Evolutionary conservation across 1,140 invertebrate species (phyloP), one percentile per base, ranked within the genome.

Genomic region (Leptinotarsa texana): DNA sequence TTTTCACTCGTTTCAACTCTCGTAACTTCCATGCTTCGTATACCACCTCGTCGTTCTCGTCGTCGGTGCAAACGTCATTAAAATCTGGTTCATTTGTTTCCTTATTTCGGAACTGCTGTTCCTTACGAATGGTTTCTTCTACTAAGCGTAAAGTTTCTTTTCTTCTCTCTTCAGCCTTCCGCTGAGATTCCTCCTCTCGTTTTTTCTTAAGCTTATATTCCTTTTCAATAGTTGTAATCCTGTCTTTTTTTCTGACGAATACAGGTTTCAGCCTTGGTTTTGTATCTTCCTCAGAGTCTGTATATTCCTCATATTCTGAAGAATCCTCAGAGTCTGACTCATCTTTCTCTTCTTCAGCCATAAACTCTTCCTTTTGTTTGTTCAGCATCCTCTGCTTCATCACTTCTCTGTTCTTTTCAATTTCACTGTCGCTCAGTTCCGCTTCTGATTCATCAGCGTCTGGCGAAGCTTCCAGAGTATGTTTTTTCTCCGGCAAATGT

Each of bases 11-110:
- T 84, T 97, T 98, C 80, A 99, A 88, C 88, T 99, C 98, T 33
- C 98, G 88, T 5, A 98, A 82, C 87, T 99, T 99, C 98, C 98
- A 99, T 0, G 94, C 91, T 86, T 99, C 98, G 84, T 99, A 99
- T 82, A 97, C 97, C 8, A 98, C 91, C 85, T 99, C 98, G 83
- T 98, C 96, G 85, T 98, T 97, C 84, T 99, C 98, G 87, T 99
- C 98, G 84, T 98, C 98, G 0, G 98, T 99, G 82, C 94, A 93
- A 2, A 99, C 92, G 82, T 96, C 94, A 79, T 95, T 91, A n/a
- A 97, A 88, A 75, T 91, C 89, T 21, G 90, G 88, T 82, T 92
- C 91, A 65, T 88, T 88, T 2, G 87, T 89, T 69, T 90, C 88
- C 13, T 88, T 90, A 73, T 85, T 86, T 76, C 88, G 87, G 22